Base-by-base conservation (phyloP, 2,888 invertebrate genomes). In the Stenodema calcarata region DNA sequence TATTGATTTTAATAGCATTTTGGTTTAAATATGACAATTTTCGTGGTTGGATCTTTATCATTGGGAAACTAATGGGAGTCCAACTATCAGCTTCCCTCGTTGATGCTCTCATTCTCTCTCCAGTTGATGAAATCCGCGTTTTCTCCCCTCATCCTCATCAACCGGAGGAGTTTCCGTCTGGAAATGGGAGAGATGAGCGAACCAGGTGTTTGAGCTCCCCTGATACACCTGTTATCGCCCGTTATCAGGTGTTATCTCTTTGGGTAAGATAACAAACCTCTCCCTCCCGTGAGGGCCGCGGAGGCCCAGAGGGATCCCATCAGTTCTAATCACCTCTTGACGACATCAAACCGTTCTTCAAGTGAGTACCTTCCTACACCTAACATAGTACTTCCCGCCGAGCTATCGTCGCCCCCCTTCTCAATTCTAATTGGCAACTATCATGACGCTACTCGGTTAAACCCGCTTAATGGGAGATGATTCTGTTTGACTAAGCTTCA, bases 401-500 rank as follows among this genome's bases (percentile, higher is more conserved):
- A 44, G 4, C 69, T 69, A 69, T 18, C 69, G 16, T 69, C 69
- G 11, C 28, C 30, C 12, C 35, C 70, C 62, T 62, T 62, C 6
- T 70, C 70, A 7, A 30, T 23, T 62, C 69, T 82, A 69, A 82
- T 82, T 69, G 69, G 82, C 27, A 62, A 35, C 82, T 69, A 69
- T 41, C 35, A 69, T 41, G 69, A 41, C 69, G 69, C 69, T 23
- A 41, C 18, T 69, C 69, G 62, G 62, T 82, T 62, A 82, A 82
- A 82, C 69, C 82, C 82, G 54, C 82, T 82, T 82, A 69, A 82
- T 82, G 82, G 82, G 82, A 35, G 82, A 62, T 82, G 69, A 82
- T 82, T 82, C 82, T 82, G 82, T 82, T 82, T 82, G 82, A 82
- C 82, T 82, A 69, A 35, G 82, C 69, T 82, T 82, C 82, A 82